A percentile compares a stretch with the other conserved stretches of the same genome.
Evolutionary conservation across 2,113 vertebrate species (phyloP).

Genomic region (Xyliphius kryptos): DNA sequence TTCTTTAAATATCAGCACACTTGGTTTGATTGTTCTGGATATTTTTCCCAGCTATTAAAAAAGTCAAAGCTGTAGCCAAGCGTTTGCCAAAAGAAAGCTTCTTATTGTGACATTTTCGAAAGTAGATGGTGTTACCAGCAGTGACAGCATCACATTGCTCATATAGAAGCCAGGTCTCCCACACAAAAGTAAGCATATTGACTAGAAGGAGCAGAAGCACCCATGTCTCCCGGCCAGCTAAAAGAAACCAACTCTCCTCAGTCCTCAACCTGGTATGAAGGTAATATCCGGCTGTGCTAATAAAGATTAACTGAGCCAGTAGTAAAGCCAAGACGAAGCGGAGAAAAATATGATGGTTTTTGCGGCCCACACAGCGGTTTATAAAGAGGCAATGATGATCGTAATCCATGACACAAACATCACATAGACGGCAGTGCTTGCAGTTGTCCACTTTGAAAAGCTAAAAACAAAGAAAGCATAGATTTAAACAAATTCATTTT

Average conservation of each 20-base stretch:
- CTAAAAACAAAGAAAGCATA: conserved; percentile 40
- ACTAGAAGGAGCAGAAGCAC: conserved; percentile 56
- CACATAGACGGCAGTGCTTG: conserved; percentile 73
- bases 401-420: conserved; percentile 66
- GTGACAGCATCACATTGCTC: conserved; percentile 64
- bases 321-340: conserved; percentile 56
- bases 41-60: conserved; percentile 58
- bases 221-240: conserved; percentile 61
- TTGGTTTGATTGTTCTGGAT: background rate
- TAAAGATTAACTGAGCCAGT: conserved; percentile 41
- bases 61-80: conserved; percentile 48
- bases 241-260: conserved; percentile 32
- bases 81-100: conserved; percentile 47
- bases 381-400: conserved; percentile 77
- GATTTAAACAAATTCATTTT: too few relatives aligned
- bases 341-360: conserved; percentile 67
- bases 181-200: conserved; percentile 59
- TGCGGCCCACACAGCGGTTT: conserved; percentile 63
- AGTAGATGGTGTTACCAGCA: conserved; percentile 63
- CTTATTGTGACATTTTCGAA: conserved; percentile 41
- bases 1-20: conserved; percentile 24
- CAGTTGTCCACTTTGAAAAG: conserved; percentile 62
- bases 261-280: conserved; percentile 41
- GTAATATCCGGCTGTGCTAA: conserved; percentile 38
- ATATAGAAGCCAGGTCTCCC: conserved; percentile 64